Conservation (phyloP, 2,888 invertebrate species). For the Bhutanitis thaidina region DNA sequence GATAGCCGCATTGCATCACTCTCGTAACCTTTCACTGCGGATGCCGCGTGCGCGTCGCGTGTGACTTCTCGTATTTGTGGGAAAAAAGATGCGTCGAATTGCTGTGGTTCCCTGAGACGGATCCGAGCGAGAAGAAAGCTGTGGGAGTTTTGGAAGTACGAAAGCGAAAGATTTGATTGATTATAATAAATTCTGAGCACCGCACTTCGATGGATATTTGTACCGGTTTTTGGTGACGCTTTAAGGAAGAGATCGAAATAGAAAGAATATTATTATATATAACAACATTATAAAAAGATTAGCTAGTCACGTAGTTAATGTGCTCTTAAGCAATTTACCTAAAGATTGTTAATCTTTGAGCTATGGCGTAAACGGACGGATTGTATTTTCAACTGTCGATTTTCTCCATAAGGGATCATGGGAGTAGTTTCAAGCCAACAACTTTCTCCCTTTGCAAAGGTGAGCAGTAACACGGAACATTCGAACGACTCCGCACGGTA, state of each 20-base stretch:
- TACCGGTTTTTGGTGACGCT: too few relatives aligned
- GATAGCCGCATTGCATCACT: conserved; percentile 23
- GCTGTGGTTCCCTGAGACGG: neutral
- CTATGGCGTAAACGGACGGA: neutral
- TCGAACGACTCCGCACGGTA: neutral
- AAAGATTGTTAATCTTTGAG: too few relatives aligned
- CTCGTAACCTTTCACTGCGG: conserved; percentile 23
- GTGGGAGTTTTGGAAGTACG: neutral
- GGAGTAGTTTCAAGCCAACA: neutral
- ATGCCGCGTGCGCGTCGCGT: conserved; percentile 3
- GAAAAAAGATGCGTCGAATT: conserved; percentile 14
- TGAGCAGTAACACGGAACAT: neutral
- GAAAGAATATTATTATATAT: too few relatives aligned
- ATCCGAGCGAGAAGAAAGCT: neutral
- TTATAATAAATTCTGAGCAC: too few relatives aligned
- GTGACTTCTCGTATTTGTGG: conserved; percentile 17
- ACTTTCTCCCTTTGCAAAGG: conserved; percentile 3
- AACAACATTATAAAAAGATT: too few relatives aligned
- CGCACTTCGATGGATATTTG: too few relatives aligned
- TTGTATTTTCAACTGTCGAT: neutral
- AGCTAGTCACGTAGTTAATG: too few relatives aligned
- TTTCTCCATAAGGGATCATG: neutral
- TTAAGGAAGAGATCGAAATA: too few relatives aligned
- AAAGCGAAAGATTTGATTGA: neutral
- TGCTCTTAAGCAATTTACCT: too few relatives aligned